These are phyloP conservation scores for Neolamprologus multifasciatus DNA, from an alignment of 2,797 vertebrate species.

Conservation along the genomic window DNA sequence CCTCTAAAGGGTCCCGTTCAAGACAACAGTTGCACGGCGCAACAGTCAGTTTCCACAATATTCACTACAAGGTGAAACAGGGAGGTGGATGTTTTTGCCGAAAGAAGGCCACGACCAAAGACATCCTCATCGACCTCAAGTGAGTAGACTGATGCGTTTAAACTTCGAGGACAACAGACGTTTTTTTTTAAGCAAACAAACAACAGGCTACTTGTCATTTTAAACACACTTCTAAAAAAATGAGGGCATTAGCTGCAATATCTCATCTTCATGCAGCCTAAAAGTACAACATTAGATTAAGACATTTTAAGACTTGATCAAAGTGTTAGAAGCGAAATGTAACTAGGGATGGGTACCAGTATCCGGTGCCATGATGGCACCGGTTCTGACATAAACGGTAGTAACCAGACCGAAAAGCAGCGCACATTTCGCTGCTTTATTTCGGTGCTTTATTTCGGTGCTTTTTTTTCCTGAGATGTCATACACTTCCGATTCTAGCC, in stretches of 20 bases:
- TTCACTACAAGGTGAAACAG: conserved; percentile 63
- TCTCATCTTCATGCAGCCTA: neutral
- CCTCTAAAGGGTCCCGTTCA: neutral
- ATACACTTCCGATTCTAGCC: accelerated
- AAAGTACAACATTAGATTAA: neutral
- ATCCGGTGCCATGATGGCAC: neutral
- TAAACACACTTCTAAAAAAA: neutral
- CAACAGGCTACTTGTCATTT: neutral
- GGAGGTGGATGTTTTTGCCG: conserved; percentile 30
- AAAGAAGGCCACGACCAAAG: conserved; percentile 46
- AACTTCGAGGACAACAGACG: neutral
- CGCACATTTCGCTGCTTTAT: neutral
- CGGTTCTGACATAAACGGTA: accelerated
- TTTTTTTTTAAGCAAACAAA: neutral
- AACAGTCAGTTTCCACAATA: conserved; percentile 73
- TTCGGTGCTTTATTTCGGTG: neutral
- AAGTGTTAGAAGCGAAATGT: neutral
- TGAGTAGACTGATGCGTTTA: conserved; percentile 26
- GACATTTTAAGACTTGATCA: neutral
- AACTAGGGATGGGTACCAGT: accelerated
- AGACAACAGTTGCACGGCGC: conserved; percentile 2
- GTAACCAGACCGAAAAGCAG: accelerated
- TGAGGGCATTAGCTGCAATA: neutral
- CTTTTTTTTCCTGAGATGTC: neutral
- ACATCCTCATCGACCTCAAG: conserved; percentile 76